A percentile compares a stretch with the other conserved stretches of the same genome.
Evolutionary conservation across 2,888 invertebrate species (phyloP).

Genomic region (Clistopyga incitator): DNA sequence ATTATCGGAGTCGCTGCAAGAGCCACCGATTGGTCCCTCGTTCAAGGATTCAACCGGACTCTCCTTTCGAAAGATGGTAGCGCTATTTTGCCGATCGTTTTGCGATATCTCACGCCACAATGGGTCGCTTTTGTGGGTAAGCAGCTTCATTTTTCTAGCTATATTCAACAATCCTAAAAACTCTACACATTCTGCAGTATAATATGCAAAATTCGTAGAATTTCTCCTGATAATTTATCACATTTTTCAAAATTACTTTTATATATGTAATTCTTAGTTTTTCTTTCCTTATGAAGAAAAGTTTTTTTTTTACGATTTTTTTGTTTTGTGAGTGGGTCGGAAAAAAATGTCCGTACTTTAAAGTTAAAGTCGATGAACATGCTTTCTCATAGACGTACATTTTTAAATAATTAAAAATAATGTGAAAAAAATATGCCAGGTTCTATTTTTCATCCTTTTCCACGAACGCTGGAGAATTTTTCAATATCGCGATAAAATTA

Average conservation of each 20-base stretch:
- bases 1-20: conserved; percentile 89
- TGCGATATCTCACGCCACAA: conserved; percentile 86
- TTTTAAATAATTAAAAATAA: too few species aligned
- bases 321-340: too few species aligned
- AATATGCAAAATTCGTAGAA: too few species aligned
- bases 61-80: conserved; percentile 84
- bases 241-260: too few species aligned
- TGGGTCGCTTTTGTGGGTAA: conserved; percentile 87
- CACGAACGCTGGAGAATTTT: background rate
- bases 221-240: background rate
- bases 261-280: background rate
- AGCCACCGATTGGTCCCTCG: conserved; percentile 86
- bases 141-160: conserved; percentile 21
- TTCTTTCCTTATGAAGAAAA: background rate
- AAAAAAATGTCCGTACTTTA: too few species aligned
- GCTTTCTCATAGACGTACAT: too few species aligned
- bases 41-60: conserved; percentile 78
- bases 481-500: background rate
- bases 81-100: conserved; percentile 88
- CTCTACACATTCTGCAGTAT: too few species aligned
- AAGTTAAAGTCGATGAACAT: too few species aligned
- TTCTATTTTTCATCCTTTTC: too few species aligned
- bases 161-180: too few species aligned
- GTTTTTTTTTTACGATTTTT: too few species aligned
- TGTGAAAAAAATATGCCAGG: too few species aligned